Base-by-base conservation (phyloP, 2,888 invertebrate species). In the Seladonia tumulorum region DNA sequence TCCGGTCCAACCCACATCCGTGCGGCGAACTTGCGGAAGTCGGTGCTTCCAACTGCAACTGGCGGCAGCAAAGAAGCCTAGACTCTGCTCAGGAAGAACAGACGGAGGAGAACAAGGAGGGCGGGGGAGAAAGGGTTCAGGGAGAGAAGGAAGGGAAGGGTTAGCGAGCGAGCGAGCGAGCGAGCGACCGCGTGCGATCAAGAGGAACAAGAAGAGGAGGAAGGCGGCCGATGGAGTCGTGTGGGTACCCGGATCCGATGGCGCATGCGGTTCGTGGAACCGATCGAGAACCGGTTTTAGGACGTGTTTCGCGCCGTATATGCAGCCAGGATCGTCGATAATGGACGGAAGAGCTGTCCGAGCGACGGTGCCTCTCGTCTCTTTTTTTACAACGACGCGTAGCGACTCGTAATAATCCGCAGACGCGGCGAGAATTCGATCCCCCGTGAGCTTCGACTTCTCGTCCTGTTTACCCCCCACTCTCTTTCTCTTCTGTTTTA, bases 231-330 rank as follows among this genome's bases (percentile, higher is more conserved):
- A 88, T 74, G 78, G 82, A 87, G 82, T 83, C 83, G 87, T 90
- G 89, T 88, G 91, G 85, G 85, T 92, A 92, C 94, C 94, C 94
- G 94, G 94, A 94, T 94, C 94, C 94, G 92, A 92, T 90, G 91
- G 91, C 91, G 89, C 90, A 88, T 88, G 89, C 88, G 84, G 86
- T 93, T 93, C 92, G 90, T 88, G 89, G 92, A 93, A 93, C 92
- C 92, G 92, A 93, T 92, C 92, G 87, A 85, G 83, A 94, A 94
- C 94, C 94, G 94, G 94, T 94, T 94, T 93, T 84, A 85, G 85
- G 90, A 90, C 87, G 87, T 86, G 89, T 90, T 88, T 88, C 89
- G 87, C 88, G 77, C 89, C 89, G 89, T 88, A 84, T 88, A 90
- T 89, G 90, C 90, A 89, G 76, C 82, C 83, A 53, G 90, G 86